Conservation (phyloP, 1,140 invertebrate species). For the Drosophila kepulauana region DNA sequence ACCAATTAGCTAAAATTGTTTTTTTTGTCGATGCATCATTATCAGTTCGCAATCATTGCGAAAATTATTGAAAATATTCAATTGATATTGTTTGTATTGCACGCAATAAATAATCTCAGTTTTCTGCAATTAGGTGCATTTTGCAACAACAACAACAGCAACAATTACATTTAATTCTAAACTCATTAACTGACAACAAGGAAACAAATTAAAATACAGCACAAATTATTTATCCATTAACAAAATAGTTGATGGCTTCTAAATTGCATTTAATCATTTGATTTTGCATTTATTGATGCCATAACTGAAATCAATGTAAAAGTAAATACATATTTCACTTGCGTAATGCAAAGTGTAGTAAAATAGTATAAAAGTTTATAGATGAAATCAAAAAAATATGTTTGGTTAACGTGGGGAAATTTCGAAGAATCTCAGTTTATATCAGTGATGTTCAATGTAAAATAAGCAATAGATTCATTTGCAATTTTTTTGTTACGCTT, state of each 20-base stretch:
- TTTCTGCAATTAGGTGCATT: slow-evolving; percentile 13
- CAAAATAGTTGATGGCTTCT: not conserved
- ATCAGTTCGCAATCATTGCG: slow-evolving; percentile 22
- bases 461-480: slow-evolving; percentile 13
- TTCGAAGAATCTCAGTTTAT: no score
- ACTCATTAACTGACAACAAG: slow-evolving; percentile 13
- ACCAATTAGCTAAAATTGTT: slow-evolving; percentile 28
- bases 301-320: not conserved
- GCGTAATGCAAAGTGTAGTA: no score
- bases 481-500: slow-evolving; percentile 22
- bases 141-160: not conserved
- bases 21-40: slow-evolving; percentile 16
- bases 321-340: no score
- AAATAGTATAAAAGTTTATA: no score
- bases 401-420: no score
- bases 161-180: slow-evolving; percentile 29
- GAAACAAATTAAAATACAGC: not conserved
- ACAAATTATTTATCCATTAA: not conserved
- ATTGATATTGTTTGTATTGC: slow-evolving; percentile 1
- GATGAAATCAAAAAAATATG: no score
- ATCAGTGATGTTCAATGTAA: no score
- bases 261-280: not conserved
- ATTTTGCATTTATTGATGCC: not conserved
- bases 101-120: slow-evolving; percentile 19
- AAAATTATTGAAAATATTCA: slow-evolving; percentile 19